Evolutionary conservation across 2,113 vertebrate genomes (phyloP).

Genomic region (Lonchura striata): DNA sequence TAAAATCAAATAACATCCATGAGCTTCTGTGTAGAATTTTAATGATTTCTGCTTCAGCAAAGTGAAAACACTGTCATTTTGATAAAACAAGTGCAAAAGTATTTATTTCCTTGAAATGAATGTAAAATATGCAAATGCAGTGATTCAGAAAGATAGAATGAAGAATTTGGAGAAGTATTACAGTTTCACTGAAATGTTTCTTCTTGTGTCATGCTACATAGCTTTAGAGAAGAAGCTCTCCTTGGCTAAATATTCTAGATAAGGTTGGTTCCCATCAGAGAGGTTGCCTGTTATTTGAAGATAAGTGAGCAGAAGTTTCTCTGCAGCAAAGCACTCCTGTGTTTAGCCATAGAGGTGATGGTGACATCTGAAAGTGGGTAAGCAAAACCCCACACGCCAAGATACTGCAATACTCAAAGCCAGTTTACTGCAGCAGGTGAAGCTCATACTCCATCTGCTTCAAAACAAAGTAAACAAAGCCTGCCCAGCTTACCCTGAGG

Average conservation of each 20-base stretch:
- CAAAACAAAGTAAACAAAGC: neutral
- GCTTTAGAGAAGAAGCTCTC: neutral
- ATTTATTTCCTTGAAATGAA: conserved; percentile 41
- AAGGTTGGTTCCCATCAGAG: neutral
- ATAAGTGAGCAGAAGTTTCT: neutral
- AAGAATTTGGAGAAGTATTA: neutral
- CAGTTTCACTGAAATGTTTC: neutral
- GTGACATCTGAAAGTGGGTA: neutral
- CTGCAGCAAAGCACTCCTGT: neutral
- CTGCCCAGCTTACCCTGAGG: neutral
- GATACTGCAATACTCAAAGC: neutral
- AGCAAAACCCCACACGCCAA: neutral
- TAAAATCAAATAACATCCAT: neutral
- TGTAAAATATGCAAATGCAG: conserved; percentile 47
- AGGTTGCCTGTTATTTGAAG: neutral
- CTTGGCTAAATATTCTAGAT: neutral
- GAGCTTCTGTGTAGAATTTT: conserved; percentile 25
- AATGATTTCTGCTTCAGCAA: conserved; percentile 36
- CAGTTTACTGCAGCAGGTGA: neutral
- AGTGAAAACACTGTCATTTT: conserved; percentile 26
- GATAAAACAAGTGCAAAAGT: conserved; percentile 43
- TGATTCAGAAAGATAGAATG: conserved; percentile 7
- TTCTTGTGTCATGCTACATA: neutral
- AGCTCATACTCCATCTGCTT: neutral
- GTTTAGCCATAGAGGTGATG: neutral